Evolutionary conservation across 2,888 invertebrate species (phyloP), one percentile per base, ranked within the genome.

Genomic region (Eupithecia exiguata): DNA sequence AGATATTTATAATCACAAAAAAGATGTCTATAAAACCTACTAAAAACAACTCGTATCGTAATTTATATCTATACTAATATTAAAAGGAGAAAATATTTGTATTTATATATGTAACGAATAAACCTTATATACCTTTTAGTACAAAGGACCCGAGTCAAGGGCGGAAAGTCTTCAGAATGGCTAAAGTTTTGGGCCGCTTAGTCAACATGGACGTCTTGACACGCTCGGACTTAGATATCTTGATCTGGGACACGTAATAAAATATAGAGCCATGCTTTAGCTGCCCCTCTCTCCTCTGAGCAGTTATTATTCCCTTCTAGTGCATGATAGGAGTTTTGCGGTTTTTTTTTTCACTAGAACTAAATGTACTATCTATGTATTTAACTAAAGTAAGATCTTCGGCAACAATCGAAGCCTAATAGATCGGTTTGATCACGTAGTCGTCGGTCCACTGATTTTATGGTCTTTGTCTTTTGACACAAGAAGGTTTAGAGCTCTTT

Each of bases 141-240:
- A 63, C 68, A 35, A 69, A 69, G 69, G 46, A 10, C 3, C 69
- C 38, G 38, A 72, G 70, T 61, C 71, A 74, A 71, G 66, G 67
- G 61, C 70, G 40, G 46, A 40, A 67, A 67, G 49, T 25, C 35
- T 35, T 58, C 36, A 62, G 63, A 68, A 72, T 70, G 70, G 58
- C 10, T 21, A 68, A 75, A 75, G 75, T 75, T 75, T 72, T 58
- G 38, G 72, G 70, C 21, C 49, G 72, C 67, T 75, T 46, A 75
- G 68, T 70, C 72, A 75, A 75, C 75, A 75, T 70, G 72, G 66
- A 53, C 69, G 74, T 14, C 46, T 36, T 46, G 62, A 63, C 69
- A 69, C 72, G 72, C 75, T 61, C 67, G n/a, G 71, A 61, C 71
- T 49, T 62, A 18, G 71, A 38, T 69, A 74, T 74, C 69, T 35